Percentiles rank a stretch among this genome's conserved stretches.
These are phyloP conservation scores for Megaustenia siamemsis DNA, from an alignment of 2,888 invertebrate species.

Conservation along the genomic window DNA sequence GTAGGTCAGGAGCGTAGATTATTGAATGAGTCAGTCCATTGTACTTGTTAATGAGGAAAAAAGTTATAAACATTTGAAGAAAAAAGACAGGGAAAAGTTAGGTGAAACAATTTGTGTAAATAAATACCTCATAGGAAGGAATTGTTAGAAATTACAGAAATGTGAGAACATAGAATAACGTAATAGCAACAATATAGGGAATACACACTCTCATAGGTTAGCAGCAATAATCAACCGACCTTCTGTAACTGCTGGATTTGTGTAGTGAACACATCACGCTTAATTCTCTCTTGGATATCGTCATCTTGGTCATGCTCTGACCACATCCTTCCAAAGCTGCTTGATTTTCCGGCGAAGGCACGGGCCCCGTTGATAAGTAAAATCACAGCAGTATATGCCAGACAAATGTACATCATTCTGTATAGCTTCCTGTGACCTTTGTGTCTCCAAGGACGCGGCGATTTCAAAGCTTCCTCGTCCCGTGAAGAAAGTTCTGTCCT, in stretches of 20 bases:
- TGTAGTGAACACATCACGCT: neutral
- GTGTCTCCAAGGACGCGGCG: slow-evolving; percentile 12
- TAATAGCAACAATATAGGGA: too few relatives aligned
- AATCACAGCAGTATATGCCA: slow-evolving; percentile 29
- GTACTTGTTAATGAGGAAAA: too few relatives aligned
- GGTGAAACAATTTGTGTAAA: too few relatives aligned
- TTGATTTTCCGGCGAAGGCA: neutral
- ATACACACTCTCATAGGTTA: too few relatives aligned
- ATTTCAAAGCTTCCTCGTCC: neutral
- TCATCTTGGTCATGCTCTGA: neutral
- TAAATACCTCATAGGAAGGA: too few relatives aligned
- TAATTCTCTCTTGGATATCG: neutral
- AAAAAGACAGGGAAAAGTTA: too few relatives aligned
- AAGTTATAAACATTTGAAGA: too few relatives aligned
- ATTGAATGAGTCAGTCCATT: too few relatives aligned
- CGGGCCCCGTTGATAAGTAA: slow-evolving; percentile 33
- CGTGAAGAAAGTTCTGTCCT: neutral
- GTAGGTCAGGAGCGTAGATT: too few relatives aligned
- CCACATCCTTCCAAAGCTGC: neutral
- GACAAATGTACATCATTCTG: slow-evolving; percentile 10
- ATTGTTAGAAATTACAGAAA: too few relatives aligned
- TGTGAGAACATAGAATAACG: too few relatives aligned
- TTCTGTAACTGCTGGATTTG: neutral
- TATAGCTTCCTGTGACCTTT: slow-evolving; percentile 24
- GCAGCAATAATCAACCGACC: neutral